Conservation (phyloP, 2,113 vertebrate species). For the Rhagologus leucostigma region DNA sequence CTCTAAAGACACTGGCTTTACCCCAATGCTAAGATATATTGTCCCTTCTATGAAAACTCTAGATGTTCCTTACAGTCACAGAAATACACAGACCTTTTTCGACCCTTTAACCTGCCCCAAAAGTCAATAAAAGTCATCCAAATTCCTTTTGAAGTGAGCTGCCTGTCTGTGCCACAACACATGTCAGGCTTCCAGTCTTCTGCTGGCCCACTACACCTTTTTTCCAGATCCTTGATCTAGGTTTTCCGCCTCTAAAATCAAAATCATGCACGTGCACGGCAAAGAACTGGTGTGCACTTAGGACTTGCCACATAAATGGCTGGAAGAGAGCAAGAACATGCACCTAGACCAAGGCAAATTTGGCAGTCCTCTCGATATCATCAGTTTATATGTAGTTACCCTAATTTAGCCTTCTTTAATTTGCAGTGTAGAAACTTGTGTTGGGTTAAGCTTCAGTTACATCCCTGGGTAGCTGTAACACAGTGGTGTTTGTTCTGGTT, state of each 20-base stretch:
- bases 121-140: neutral
- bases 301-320: neutral
- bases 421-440: neutral
- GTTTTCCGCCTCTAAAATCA: neutral
- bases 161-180: neutral
- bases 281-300: neutral
- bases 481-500: neutral
- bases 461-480: neutral
- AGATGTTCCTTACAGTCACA: neutral
- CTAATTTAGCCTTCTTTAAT: neutral
- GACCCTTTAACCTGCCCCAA: neutral
- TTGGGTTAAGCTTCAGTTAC: neutral
- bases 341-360: neutral
- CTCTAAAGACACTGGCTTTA: neutral
- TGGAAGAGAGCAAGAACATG: neutral
- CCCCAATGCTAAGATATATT: neutral
- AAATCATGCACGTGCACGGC: fast-evolving
- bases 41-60: neutral
- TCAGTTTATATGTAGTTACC: neutral
- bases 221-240: neutral
- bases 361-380: neutral
- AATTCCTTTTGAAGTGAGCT: neutral
- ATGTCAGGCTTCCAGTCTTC: neutral
- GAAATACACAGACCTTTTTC: neutral
- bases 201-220: neutral